Base-by-base conservation (phyloP, 2,888 invertebrate species). In the Mesoligia furuncula region DNA sequence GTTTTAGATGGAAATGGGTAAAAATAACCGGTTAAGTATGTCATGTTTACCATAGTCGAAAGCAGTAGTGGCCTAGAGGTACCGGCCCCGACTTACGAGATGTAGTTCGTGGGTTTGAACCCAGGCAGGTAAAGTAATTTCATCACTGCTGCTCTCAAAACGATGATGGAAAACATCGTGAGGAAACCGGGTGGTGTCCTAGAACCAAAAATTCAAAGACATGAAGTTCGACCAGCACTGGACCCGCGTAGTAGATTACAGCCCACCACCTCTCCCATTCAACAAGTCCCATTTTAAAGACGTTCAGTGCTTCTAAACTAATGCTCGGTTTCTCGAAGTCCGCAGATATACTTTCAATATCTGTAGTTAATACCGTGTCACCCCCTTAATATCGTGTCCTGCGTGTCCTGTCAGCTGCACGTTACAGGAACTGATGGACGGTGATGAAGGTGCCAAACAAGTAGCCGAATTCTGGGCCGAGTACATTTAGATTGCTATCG, bases 1-100 rank as follows among this genome's bases (percentile, higher is more conserved):
- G 17, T 73, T 64, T 57, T 54, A 13, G 8, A 71, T 71, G 36
- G 36, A 75, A 57, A 73, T 65, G 24, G 48, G 27, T 51, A 71
- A 57, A 79, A 42, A 73, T 75, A 61, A 66, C 36, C 13, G 1
- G 59, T 24, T 54, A 36, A 36, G 36, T 36, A 24, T 20, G 51
- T 45, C 42, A 36, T 75, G 2, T 69, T 64, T 59, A 15, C 51
- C 51, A 8, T 66, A 51, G 39, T 15, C 17, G 48, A 48, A 17
- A 48, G 48, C 17, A 48, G 1, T 48, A 17, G 17, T 17, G 48
- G 48, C 45, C 1, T 11, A 42, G 39, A 39, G 39, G 39, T 39
- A 39, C 4, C 39, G 39, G 39, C 13, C 45, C 3, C 13, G 13
- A 13, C 45, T 45, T 13, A 45, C 5, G 45, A 13, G 13, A 45